Evolutionary conservation across 1,140 invertebrate genomes (phyloP).

Genomic region (Batillaria attramentaria): DNA sequence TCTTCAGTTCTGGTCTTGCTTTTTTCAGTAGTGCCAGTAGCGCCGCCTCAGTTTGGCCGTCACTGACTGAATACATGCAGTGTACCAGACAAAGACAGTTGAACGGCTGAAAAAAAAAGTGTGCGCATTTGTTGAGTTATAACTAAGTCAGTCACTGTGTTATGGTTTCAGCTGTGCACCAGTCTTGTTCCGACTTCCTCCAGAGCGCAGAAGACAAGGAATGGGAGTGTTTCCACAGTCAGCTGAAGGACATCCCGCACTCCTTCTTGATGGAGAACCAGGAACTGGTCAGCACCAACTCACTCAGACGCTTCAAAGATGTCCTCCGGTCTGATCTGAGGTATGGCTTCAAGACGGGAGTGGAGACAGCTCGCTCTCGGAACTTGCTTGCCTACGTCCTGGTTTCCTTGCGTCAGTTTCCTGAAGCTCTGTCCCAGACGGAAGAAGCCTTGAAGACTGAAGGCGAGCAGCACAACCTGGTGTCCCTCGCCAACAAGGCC

Average conservation of each 20-base stretch:
- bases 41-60: no score
- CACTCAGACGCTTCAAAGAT: not conserved
- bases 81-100: no score
- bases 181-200: no score
- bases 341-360: not conserved
- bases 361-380: not conserved
- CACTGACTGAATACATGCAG: no score
- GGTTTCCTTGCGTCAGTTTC: not conserved
- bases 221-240: not conserved
- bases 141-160: no score
- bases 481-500: constrained; percentile 3
- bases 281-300: not conserved
- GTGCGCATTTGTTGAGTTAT: no score
- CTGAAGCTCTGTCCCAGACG: not conserved
- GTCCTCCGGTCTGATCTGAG: not conserved
- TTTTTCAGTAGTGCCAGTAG: no score
- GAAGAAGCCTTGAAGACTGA: not conserved
- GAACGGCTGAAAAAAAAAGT: no score
- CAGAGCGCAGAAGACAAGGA: no score
- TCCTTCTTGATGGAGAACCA: not conserved
- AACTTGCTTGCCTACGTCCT: not conserved
- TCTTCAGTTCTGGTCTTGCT: no score
- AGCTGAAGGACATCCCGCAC: not conserved
- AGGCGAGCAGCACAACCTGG: not conserved
- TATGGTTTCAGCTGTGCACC: no score